Conservation (phyloP, 2,113 vertebrate genomes). For the Cariama cristata region DNA sequence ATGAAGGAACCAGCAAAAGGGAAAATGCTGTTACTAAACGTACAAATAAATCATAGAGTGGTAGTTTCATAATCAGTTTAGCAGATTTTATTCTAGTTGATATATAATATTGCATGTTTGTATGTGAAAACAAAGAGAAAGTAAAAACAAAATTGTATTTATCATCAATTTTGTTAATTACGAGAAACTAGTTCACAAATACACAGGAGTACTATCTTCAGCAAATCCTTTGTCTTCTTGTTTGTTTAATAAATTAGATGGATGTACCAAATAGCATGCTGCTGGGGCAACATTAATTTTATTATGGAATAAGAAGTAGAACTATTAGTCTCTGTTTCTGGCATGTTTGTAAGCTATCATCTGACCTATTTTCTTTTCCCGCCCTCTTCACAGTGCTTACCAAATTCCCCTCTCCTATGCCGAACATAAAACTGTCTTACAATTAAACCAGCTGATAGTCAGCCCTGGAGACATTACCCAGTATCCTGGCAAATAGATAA, state of each 20-base stretch:
- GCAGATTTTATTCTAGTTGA: conserved; percentile 26
- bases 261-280: conserved; percentile 59
- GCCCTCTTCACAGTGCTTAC: neutral
- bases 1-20: neutral
- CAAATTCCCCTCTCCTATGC: conserved; percentile 10
- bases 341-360: conserved; percentile 50
- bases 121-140: conserved; percentile 11
- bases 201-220: conserved; percentile 49
- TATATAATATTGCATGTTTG: neutral
- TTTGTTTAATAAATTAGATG: conserved; percentile 72
- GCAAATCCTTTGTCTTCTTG: conserved; percentile 60
- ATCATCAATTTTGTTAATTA: conserved; percentile 63
- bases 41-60: conserved; percentile 20
- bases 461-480: conserved; percentile 35
- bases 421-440: neutral
- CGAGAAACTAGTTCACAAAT: conserved; percentile 55
- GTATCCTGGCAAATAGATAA: conserved; percentile 29
- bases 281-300: conserved; percentile 72
- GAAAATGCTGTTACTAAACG: conserved; percentile 29
- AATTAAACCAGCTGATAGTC: conserved; percentile 45
- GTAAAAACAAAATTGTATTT: conserved; percentile 62
- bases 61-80: conserved; percentile 39
- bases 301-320: conserved; percentile 57
- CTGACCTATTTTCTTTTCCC: conserved; percentile 55
- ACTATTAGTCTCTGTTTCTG: conserved; percentile 64